Percentiles rank a stretch among this genome's conserved stretches.
Conservation (phyloP, 1,140 invertebrate genomes). For the Macrobrachium nipponense region DNA sequence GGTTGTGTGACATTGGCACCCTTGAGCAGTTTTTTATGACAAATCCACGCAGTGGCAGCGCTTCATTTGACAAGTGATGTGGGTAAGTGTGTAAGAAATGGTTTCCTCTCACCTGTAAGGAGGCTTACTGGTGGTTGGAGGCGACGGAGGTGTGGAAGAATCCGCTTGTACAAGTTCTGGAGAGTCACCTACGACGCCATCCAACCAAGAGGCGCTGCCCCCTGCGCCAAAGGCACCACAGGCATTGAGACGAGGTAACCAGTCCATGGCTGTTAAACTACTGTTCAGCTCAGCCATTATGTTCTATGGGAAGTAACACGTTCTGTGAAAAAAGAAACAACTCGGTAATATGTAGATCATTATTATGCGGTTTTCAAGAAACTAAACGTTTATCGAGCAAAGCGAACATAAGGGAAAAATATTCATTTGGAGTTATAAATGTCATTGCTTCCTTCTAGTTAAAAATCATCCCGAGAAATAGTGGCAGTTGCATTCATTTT, state of each 20-base stretch:
- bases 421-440: too few species aligned
- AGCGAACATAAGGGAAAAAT: too few species aligned
- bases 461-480: too few species aligned
- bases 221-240: constrained; percentile 63
- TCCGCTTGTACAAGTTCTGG: constrained; percentile 64
- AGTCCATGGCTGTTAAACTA: constrained; percentile 74
- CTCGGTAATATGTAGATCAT: too few species aligned
- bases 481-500: too few species aligned
- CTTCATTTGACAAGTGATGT: too few species aligned
- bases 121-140: constrained; percentile 72
- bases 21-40: too few species aligned
- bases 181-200: constrained; percentile 44
- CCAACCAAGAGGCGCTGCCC: constrained; percentile 62
- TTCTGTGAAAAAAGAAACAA: neutral
- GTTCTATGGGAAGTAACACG: neutral
- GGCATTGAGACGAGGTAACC: constrained; percentile 71
- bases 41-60: too few species aligned
- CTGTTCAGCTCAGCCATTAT: constrained; percentile 70
- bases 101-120: constrained; percentile 68
- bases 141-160: constrained; percentile 60
- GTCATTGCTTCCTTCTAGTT: too few species aligned
- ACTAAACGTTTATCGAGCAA: too few species aligned
- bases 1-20: too few species aligned
- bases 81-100: neutral
- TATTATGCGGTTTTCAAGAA: neutral